A percentile compares a stretch with the other conserved stretches of the same genome.
These are phyloP conservation scores for Butastur rufipennis DNA, from an alignment of 2,113 vertebrate species.

Conservation along the genomic window DNA sequence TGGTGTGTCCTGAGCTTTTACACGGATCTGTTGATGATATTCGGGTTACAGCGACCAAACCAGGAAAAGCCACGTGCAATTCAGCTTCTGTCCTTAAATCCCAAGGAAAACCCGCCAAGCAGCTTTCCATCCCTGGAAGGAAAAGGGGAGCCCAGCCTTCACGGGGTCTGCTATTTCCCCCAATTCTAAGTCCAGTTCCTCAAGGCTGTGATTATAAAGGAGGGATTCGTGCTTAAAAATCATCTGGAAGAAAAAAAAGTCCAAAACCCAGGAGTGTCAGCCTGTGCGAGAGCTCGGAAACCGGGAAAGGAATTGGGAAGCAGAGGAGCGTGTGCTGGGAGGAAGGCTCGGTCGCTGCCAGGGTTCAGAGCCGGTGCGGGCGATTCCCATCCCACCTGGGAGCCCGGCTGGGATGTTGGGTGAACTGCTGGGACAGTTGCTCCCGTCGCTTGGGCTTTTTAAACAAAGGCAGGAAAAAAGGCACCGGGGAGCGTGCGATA, in stretches of 20 bases:
- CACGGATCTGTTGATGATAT: not conserved
- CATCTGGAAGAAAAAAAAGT: not conserved
- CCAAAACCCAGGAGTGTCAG: not conserved
- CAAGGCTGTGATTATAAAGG: not conserved
- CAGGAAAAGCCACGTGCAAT: fast-evolving
- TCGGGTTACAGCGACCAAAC: not conserved
- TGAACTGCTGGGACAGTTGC: not conserved
- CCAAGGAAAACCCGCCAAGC: not conserved
- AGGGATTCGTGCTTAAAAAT: not conserved
- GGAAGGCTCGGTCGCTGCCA: fast-evolving
- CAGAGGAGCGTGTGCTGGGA: not conserved
- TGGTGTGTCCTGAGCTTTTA: not conserved
- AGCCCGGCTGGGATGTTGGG: not conserved
- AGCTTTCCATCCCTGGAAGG: not conserved
- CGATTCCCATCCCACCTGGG: not conserved
- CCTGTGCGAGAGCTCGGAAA: not conserved
- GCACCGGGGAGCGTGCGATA: not conserved
- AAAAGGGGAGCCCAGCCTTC: not conserved
- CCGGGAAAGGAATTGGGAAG: not conserved
- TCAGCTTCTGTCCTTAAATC: not conserved
- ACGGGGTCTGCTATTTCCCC: fast-evolving
- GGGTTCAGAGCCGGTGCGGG: not conserved
- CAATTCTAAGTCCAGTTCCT: not conserved
- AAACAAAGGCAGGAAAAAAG: conserved; percentile 44
- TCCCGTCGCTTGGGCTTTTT: fast-evolving